These are phyloP conservation scores for Pangasianodon gigas DNA, from an alignment of 2,113 vertebrate species.

Conservation along the genomic window DNA sequence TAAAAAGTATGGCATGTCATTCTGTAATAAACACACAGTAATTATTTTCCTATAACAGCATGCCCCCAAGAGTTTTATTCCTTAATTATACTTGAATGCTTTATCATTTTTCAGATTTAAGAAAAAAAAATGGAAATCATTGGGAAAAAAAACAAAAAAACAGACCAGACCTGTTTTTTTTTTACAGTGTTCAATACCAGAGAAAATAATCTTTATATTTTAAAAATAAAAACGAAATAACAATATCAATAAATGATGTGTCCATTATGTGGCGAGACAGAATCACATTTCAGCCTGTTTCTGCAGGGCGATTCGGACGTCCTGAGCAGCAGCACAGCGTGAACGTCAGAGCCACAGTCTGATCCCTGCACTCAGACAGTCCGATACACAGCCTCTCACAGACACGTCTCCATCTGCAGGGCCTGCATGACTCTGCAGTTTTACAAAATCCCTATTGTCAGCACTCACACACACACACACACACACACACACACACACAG, in stretches of 20 bases:
- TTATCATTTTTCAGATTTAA: background rate
- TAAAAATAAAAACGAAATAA: background rate
- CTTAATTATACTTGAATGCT: background rate
- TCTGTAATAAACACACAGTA: background rate
- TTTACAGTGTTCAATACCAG: no score
- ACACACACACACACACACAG: constrained; percentile 28
- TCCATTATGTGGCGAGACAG: background rate
- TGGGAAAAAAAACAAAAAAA: no score
- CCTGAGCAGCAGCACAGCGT: background rate
- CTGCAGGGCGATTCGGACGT: no score
- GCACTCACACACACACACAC: constrained; percentile 25
- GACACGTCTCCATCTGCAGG: constrained; percentile 25
- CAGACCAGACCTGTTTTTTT: no score
- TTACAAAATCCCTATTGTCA: constrained; percentile 43
- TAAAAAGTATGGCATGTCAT: background rate
- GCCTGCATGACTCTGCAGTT: constrained; percentile 49
- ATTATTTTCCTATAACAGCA: background rate
- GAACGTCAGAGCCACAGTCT: background rate
- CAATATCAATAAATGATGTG: background rate
- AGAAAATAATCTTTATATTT: background rate
- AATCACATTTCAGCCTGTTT: background rate
- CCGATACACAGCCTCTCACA: background rate
- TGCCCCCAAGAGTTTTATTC: background rate
- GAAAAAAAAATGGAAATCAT: background rate
- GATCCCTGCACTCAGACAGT: constrained; percentile 16